phyloP scores from a whole-genome alignment of 1,140 invertebrate species.

The Philopotamus ludificatus region DNA sequence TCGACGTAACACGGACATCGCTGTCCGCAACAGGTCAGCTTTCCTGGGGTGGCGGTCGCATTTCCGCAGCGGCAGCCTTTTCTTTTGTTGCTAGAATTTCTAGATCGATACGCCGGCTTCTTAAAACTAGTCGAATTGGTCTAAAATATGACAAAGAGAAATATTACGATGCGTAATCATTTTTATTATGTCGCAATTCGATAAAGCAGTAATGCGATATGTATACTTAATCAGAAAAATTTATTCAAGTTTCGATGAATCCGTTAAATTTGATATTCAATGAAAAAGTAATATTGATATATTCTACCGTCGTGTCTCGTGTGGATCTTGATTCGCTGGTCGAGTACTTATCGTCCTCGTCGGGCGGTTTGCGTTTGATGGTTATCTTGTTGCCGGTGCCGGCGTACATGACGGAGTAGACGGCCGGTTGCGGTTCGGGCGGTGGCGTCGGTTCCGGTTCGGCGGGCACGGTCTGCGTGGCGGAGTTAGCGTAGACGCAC shows the following conservation, averaged over 20 bases:
- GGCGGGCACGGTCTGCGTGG: constrained; percentile 8
- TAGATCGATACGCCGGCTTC: constrained; percentile 54
- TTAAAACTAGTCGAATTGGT: constrained; percentile 54
- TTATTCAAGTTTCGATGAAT: background rate
- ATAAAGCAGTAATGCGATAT: too few species aligned
- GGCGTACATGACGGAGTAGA: constrained; percentile 61
- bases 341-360: background rate
- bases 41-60: constrained; percentile 81
- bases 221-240: background rate
- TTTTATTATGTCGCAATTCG: too few species aligned
- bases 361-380: constrained; percentile 21
- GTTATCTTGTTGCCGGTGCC: constrained; percentile 43
- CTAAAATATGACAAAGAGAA: constrained; percentile 48
- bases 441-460: constrained; percentile 41
- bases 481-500: constrained; percentile 62
- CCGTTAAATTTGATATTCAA: background rate
- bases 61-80: constrained; percentile 89
- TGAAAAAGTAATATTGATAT: too few species aligned
- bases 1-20: constrained; percentile 90
- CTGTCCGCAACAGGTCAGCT: constrained; percentile 89
- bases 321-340: background rate
- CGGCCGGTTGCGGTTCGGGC: constrained; percentile 25
- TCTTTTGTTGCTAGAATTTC: constrained; percentile 56
- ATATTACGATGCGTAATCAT: too few species aligned
- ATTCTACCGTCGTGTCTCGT: background rate